These are phyloP conservation scores for Microctonus hyperodae DNA, from an alignment of 2,888 invertebrate genomes.

Conservation along the genomic window DNA sequence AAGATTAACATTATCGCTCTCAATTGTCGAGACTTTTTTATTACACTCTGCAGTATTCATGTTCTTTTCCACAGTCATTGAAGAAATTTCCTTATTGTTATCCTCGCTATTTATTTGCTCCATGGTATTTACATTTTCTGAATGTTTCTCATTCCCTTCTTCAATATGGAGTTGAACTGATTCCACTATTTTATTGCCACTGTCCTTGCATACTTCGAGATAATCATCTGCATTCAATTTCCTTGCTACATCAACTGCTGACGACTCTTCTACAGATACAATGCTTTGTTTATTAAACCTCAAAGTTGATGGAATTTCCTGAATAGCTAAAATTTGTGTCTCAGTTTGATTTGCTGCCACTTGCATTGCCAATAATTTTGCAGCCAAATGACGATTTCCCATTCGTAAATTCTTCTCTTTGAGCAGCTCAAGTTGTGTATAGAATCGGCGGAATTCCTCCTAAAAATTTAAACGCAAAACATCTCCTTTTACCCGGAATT, in stretches of 20 bases:
- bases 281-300: slow-evolving; percentile 54
- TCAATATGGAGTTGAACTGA: not conserved
- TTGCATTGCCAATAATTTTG: slow-evolving; percentile 83
- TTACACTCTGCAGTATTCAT: not conserved
- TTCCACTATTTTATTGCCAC: not conserved
- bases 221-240: slow-evolving; percentile 19
- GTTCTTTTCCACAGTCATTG: not conserved
- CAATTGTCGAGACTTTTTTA: not conserved
- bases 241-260: slow-evolving; percentile 35
- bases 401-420: slow-evolving; percentile 80
- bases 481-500: not conserved
- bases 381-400: slow-evolving; percentile 76
- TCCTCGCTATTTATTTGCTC: not conserved
- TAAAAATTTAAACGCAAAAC: slow-evolving; percentile 55
- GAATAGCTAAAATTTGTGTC: slow-evolving; percentile 64
- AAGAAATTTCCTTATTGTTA: not conserved
- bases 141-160: not conserved
- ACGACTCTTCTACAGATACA: slow-evolving; percentile 54
- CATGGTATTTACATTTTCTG: not conserved
- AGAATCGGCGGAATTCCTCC: slow-evolving; percentile 85
- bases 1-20: slow-evolving; percentile 12
- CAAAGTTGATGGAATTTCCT: slow-evolving; percentile 53
- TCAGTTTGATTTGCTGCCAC: slow-evolving; percentile 75
- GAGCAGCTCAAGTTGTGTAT: slow-evolving; percentile 80
- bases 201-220: not conserved